Percentiles rank a stretch among this genome's conserved stretches.
These are phyloP conservation scores for Bambusicola thoracicus DNA, from an alignment of 2,113 vertebrate genomes.

Conservation along the genomic window DNA sequence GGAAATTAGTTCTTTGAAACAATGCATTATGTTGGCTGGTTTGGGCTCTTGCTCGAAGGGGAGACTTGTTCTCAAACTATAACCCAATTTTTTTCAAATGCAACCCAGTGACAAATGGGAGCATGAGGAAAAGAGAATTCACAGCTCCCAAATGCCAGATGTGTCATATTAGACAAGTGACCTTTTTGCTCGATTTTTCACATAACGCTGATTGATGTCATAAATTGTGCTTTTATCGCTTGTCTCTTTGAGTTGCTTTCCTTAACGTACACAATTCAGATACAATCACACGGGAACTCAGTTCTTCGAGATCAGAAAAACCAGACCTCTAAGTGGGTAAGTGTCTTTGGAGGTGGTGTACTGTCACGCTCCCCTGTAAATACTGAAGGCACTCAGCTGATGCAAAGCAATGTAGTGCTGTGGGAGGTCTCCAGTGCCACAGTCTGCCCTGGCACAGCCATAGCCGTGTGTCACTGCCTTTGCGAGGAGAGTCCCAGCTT, in stretches of 20 bases:
- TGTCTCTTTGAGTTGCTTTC: constrained; percentile 38
- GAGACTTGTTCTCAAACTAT: background rate
- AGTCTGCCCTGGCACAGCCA: background rate
- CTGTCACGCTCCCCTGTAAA: background rate
- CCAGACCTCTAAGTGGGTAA: constrained; percentile 93
- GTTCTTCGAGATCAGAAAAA: constrained; percentile 98
- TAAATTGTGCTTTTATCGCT: background rate
- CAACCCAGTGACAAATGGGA: background rate
- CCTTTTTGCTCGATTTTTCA: background rate
- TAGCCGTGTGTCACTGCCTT: background rate
- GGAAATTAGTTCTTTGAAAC: background rate
- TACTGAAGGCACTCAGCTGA: background rate
- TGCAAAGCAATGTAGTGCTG: background rate
- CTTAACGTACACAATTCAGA: constrained; percentile 81
- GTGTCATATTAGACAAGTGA: background rate
- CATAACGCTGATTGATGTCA: background rate
- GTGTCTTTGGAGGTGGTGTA: constrained; percentile 27
- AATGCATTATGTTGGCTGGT: background rate
- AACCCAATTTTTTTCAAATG: background rate
- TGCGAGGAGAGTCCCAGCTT: background rate
- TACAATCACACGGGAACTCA: constrained; percentile 99
- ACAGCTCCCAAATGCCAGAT: background rate
- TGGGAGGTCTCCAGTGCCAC: background rate
- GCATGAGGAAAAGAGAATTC: background rate
- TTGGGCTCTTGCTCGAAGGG: background rate